phyloP scores from a whole-genome alignment of 2,113 vertebrate species.

The Empidonax traillii region DNA sequence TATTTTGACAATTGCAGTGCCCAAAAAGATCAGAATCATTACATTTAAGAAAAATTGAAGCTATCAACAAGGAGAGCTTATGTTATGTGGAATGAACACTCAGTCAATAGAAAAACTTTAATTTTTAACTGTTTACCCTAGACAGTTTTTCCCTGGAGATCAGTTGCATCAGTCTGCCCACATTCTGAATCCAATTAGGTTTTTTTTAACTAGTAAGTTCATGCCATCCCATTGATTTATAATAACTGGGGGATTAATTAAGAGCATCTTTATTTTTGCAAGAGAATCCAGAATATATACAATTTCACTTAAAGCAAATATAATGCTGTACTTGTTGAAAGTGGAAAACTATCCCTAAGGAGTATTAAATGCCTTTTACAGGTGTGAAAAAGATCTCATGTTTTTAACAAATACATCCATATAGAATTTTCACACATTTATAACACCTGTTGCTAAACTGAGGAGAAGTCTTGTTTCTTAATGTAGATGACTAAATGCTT shows the following conservation, averaged over 20 bases:
- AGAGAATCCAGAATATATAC: not conserved
- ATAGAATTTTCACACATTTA: constrained; percentile 44
- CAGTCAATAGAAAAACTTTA: constrained; percentile 41
- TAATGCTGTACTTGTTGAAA: not conserved
- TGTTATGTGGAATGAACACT: constrained; percentile 54
- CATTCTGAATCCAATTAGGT: not conserved
- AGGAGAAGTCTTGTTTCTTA: not conserved
- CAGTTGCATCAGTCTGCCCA: not conserved
- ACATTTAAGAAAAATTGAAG: constrained; percentile 51
- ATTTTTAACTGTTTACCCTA: constrained; percentile 15
- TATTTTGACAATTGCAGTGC: constrained; percentile 58
- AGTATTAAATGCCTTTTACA: constrained; percentile 37
- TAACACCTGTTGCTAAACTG: constrained; percentile 5
- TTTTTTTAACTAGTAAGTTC: constrained; percentile 1
- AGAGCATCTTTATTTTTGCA: not conserved
- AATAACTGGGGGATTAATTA: constrained; percentile 31
- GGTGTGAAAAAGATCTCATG: constrained; percentile 13
- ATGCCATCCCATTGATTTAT: constrained; percentile 7
- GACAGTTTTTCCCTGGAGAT: not conserved
- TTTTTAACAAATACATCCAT: constrained; percentile 45
- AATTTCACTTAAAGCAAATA: not conserved
- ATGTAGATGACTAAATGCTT: not conserved
- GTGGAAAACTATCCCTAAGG: not conserved
- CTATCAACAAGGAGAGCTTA: not conserved
- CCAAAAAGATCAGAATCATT: constrained; percentile 35